A percentile compares a stretch with the other conserved stretches of the same genome.
phyloP scores from a whole-genome alignment of 30 jellyfish, hydroid and myxozoan genomes.

The Pelagia noctiluca region DNA sequence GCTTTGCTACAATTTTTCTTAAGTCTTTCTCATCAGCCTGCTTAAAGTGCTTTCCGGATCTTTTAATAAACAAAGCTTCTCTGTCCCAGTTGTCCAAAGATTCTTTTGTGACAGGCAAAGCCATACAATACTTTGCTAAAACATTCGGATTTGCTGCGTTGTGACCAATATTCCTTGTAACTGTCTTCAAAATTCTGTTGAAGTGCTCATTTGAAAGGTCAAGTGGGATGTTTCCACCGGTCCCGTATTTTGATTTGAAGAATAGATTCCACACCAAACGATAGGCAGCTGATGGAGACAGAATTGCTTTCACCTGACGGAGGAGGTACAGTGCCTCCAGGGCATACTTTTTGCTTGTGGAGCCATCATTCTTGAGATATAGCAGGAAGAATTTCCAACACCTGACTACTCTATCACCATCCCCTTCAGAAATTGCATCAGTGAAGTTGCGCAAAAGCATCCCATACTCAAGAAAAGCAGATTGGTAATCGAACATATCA shows the following conservation, averaged over 20 bases:
- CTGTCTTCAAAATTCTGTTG: constrained; percentile 11
- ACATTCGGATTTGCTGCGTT: constrained; percentile 20
- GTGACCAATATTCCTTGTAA: constrained; percentile 33
- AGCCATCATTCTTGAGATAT: constrained; percentile 53
- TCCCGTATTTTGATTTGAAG: constrained; percentile 30
- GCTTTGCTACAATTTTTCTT: constrained; percentile 27
- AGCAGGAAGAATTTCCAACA: constrained; percentile 55
- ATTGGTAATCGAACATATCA: constrained; percentile 36
- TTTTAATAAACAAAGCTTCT: constrained; percentile 11
- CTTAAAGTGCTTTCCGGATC: constrained; percentile 44
- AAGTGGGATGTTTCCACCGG: constrained; percentile 73
- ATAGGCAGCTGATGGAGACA: constrained; percentile 56
- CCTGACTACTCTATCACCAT: constrained; percentile 52
- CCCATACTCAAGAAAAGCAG: constrained; percentile 62
- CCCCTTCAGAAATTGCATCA: constrained; percentile 73
- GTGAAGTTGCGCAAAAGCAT: constrained; percentile 48
- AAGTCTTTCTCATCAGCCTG: constrained; percentile 33
- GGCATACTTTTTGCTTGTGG: constrained; percentile 49
- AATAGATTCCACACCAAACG: constrained; percentile 62
- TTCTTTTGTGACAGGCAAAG: constrained; percentile 36
- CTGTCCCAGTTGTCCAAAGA: constrained; percentile 26
- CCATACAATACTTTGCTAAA: constrained; percentile 22
- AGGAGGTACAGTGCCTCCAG: constrained; percentile 47
- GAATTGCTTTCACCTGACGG: constrained; percentile 17
- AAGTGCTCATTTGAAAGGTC: constrained; percentile 49